Conservation (phyloP, 2,888 invertebrate species). For the Hyalella azteca region DNA sequence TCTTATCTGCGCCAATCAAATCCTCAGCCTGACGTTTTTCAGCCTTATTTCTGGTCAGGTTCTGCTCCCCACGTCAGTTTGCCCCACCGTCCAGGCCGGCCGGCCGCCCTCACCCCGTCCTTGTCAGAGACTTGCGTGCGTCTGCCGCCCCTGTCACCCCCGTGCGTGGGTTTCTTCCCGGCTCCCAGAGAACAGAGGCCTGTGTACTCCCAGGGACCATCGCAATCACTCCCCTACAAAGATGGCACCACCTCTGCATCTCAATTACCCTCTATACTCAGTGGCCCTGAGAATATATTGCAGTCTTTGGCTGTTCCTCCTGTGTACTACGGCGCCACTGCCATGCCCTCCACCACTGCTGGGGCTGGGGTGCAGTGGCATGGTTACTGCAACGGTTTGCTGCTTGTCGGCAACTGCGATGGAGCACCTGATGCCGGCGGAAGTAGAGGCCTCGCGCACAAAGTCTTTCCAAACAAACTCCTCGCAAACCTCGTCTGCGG, state of each 20-base stretch:
- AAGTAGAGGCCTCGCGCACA: too few relatives aligned
- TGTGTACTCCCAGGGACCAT: too few relatives aligned
- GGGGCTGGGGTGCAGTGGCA: background rate
- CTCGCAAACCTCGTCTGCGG: conserved; percentile 30
- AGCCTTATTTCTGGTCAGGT: background rate
- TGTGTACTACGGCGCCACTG: background rate
- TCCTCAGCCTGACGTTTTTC: background rate
- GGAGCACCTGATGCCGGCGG: background rate
- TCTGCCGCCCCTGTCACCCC: background rate
- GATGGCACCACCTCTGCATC: background rate
- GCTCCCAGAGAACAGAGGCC: too few relatives aligned
- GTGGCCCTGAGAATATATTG: background rate
- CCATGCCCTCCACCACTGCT: background rate
- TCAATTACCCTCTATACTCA: background rate
- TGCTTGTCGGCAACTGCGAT: conserved; percentile 2
- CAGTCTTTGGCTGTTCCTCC: background rate
- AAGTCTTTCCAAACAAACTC: conserved; percentile 15
- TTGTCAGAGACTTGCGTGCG: background rate
- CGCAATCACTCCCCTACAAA: too few relatives aligned
- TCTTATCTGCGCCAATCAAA: too few relatives aligned
- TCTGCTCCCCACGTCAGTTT: background rate
- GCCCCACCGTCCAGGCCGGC: background rate
- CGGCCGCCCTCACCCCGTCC: background rate
- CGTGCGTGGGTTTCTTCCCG: too few relatives aligned
- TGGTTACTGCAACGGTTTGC: background rate